phyloP scores from a whole-genome alignment of 1,140 invertebrate genomes.

The Ericerus pela region DNA sequence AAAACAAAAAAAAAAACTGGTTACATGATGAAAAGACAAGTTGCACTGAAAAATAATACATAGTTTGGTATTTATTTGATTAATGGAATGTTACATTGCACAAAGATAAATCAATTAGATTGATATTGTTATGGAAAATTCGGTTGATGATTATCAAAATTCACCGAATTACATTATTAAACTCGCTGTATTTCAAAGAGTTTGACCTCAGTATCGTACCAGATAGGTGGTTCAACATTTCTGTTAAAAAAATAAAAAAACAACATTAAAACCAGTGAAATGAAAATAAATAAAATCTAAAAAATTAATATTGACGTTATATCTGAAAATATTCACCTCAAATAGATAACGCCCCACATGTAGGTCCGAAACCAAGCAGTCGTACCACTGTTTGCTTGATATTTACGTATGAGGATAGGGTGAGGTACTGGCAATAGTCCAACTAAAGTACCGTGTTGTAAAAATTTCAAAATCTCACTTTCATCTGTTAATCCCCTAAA shows the following conservation, averaged over 20 bases:
- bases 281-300: constrained; percentile 1
- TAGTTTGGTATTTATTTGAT: too few relatives aligned
- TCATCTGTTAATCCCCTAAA: constrained; percentile 94
- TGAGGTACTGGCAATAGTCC: constrained; percentile 96
- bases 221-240: constrained; percentile 96
- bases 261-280: constrained; percentile 9
- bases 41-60: too few relatives aligned
- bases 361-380: constrained; percentile 98
- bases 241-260: constrained; percentile 37
- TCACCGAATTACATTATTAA: too few relatives aligned
- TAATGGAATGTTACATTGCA: too few relatives aligned
- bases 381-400: constrained; percentile 95
- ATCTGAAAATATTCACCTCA: constrained; percentile 45
- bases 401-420: constrained; percentile 96
- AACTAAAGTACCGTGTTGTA: constrained; percentile 96
- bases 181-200: constrained; percentile 93
- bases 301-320: not conserved
- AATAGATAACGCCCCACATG: constrained; percentile 98
- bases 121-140: too few relatives aligned
- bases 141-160: too few relatives aligned
- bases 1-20: too few relatives aligned
- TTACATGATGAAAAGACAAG: too few relatives aligned
- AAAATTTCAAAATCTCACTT: constrained; percentile 96
- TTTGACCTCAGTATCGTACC: constrained; percentile 98
- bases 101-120: too few relatives aligned